Evolutionary conservation across 1,140 invertebrate genomes (phyloP).

Genomic region (Ceratitis capitata): DNA sequence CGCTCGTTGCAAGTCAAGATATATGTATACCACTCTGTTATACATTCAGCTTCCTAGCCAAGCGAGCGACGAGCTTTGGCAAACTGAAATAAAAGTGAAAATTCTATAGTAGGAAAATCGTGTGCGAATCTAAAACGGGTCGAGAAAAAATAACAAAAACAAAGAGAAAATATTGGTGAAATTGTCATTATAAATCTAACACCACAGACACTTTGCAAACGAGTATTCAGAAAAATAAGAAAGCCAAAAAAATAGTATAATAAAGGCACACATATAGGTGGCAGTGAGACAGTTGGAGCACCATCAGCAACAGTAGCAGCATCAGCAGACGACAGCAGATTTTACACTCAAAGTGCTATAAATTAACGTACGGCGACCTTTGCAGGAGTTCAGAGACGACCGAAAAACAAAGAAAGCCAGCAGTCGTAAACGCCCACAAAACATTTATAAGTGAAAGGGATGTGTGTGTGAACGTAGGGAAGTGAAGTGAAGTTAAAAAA

Average conservation of each 20-base stretch:
- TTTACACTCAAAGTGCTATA: slow-evolving; percentile 21
- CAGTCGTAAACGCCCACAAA: not conserved
- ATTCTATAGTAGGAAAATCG: not conserved
- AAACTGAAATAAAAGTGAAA: slow-evolving; percentile 34
- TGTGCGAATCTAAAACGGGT: slow-evolving; percentile 3
- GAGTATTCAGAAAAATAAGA: not conserved
- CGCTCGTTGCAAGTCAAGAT: slow-evolving; percentile 6
- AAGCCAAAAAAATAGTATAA: not conserved
- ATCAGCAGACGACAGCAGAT: not conserved
- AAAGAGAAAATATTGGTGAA: not conserved
- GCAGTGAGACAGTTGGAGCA: not conserved
- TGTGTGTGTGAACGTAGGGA: not conserved
- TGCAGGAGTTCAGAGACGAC: not conserved
- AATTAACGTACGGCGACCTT: slow-evolving; percentile 28
- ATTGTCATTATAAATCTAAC: slow-evolving; percentile 36
- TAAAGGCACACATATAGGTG: not conserved
- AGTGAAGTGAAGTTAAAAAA: not conserved
- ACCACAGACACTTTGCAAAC: slow-evolving; percentile 11
- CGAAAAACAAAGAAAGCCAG: not conserved
- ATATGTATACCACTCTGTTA: not conserved
- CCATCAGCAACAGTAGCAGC: not conserved
- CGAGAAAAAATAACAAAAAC: not conserved
- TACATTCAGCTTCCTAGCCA: not conserved
- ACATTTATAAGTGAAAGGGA: not conserved
- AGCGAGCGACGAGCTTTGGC: not conserved